phyloP scores from a whole-genome alignment of 2,888 invertebrate genomes.

The Sipha maydis region DNA sequence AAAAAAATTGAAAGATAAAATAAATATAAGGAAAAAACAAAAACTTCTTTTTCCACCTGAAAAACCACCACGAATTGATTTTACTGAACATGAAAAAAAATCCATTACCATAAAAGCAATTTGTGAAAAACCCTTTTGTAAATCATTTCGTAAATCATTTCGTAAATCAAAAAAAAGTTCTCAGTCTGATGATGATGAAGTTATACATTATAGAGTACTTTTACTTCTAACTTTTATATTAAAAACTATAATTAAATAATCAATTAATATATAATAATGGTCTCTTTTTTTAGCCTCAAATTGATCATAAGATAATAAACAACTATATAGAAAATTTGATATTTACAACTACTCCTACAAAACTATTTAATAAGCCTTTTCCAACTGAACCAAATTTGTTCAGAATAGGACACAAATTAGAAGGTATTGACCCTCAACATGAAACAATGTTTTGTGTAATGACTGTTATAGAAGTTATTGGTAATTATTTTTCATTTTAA shows the following conservation, averaged over 20 bases:
- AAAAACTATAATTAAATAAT: not conserved
- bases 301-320: not conserved
- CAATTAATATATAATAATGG: too few species aligned
- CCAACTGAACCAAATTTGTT: conserved; percentile 73
- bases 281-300: not conserved
- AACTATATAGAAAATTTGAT: not conserved
- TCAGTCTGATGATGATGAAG: too few species aligned
- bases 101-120: not conserved
- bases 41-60: not conserved
- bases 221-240: not conserved
- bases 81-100: not conserved
- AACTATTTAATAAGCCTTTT: conserved; percentile 15
- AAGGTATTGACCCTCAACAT: conserved; percentile 92
- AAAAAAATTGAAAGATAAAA: not conserved
- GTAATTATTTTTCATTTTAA: conserved; percentile 65
- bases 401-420: conserved; percentile 87
- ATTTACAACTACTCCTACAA: not conserved
- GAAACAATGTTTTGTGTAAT: conserved; percentile 89
- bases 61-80: not conserved
- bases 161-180: not conserved
- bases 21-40: not conserved
- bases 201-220: not conserved
- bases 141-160: not conserved
- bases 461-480: conserved; percentile 80
- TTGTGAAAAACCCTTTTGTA: not conserved